A percentile compares a stretch with the other conserved stretches of the same genome.
phyloP scores from a whole-genome alignment of 2,888 invertebrate genomes.

The Sisyra nigra region DNA sequence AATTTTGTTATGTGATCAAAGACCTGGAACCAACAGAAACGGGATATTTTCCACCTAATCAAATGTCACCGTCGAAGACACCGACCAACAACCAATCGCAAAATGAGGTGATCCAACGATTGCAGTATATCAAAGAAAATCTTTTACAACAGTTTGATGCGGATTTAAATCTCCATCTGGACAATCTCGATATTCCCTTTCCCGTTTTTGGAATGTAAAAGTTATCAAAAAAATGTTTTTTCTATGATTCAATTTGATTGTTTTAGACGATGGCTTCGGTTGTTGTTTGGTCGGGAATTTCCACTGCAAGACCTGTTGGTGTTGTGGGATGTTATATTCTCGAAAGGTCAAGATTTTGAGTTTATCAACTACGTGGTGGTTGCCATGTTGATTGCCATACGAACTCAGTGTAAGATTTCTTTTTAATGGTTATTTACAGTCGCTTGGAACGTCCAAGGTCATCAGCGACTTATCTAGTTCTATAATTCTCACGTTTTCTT shows the following conservation, averaged over 20 bases:
- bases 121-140: conserved; percentile 42
- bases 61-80: not conserved
- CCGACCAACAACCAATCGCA: conserved; percentile 24
- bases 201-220: conserved; percentile 75
- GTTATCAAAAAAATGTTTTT: not conserved
- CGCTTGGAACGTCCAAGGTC: too few relatives aligned
- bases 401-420: conserved; percentile 43
- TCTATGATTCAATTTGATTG: conserved; percentile 1
- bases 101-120: conserved; percentile 41
- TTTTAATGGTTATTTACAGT: not conserved
- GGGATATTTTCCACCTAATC: conserved; percentile 28
- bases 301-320: conserved; percentile 57
- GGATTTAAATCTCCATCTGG: conserved; percentile 45
- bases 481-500: not conserved
- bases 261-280: conserved; percentile 62
- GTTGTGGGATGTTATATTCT: conserved; percentile 73
- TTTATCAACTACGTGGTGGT: conserved; percentile 53
- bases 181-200: conserved; percentile 58
- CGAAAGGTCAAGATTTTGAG: conserved; percentile 40
- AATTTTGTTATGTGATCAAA: conserved; percentile 44
- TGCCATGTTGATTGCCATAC: conserved; percentile 58
- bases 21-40: conserved; percentile 33
- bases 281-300: conserved; percentile 74
- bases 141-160: conserved; percentile 45
- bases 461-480: too few relatives aligned